A percentile compares a stretch with the other conserved stretches of the same genome.
Evolutionary conservation across 2,888 invertebrate genomes (phyloP).

Genomic region (Cylloceria caligata): DNA sequence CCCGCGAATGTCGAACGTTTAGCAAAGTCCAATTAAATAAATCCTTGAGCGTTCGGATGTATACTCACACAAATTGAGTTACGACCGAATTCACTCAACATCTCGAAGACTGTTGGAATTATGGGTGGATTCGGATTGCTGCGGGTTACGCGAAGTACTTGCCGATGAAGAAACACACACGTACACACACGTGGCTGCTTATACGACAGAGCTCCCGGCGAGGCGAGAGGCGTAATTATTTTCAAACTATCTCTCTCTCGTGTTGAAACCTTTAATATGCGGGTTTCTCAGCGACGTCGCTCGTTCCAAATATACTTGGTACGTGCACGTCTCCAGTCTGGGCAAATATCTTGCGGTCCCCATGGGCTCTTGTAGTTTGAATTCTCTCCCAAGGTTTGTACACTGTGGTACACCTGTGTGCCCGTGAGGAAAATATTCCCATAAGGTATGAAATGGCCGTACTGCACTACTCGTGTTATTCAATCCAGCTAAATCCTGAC

Average conservation of each 20-base stretch:
- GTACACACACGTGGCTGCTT: constrained; percentile 1
- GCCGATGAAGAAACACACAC: constrained; percentile 45
- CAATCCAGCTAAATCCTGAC: neutral
- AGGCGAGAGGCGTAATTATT: constrained; percentile 69
- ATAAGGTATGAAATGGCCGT: constrained; percentile 22
- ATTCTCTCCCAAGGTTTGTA: constrained; percentile 15
- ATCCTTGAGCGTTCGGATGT: constrained; percentile 25
- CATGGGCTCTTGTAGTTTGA: constrained; percentile 11
- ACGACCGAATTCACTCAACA: constrained; percentile 23
- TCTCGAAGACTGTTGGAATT: constrained; percentile 29
- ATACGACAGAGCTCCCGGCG: constrained; percentile 22
- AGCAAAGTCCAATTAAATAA: constrained; percentile 55
- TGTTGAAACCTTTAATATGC: constrained; percentile 70
- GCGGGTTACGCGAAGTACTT: constrained; percentile 52
- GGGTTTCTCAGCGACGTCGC: constrained; percentile 61
- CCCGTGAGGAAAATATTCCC: constrained; percentile 21
- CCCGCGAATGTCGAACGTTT: constrained; percentile 46
- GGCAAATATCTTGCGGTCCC: constrained; percentile 35
- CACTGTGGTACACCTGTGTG: neutral
- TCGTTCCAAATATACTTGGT: constrained; percentile 36
- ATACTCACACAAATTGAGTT: constrained; percentile 51
- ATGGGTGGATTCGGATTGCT: constrained; percentile 44
- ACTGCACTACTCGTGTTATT: constrained; percentile 11
- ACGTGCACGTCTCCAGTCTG: constrained; percentile 23
- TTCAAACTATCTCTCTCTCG: constrained; percentile 57